A percentile compares a stretch with the other conserved stretches of the same genome.
Evolutionary conservation across 2,888 invertebrate genomes (phyloP).

Genomic region (Orthosia gothica): DNA sequence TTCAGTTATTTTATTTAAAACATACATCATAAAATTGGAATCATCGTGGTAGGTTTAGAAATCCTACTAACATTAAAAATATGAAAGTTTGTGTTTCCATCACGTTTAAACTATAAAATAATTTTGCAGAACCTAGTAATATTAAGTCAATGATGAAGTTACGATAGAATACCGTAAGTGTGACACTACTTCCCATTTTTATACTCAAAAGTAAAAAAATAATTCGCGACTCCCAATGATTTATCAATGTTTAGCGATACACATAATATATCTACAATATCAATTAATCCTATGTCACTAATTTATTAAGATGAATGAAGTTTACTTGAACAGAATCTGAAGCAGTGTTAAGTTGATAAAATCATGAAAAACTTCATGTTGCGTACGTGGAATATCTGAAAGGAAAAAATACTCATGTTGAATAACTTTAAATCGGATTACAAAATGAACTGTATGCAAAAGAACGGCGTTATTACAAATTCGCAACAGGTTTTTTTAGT

Average conservation of each 20-base stretch:
- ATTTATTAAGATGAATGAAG: slow-evolving; percentile 42
- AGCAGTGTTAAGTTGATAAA: slow-evolving; percentile 19
- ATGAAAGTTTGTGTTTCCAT: too few species aligned
- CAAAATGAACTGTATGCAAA: too few species aligned
- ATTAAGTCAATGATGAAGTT: slow-evolving; percentile 29
- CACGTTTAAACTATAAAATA: too few species aligned
- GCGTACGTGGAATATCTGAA: slow-evolving; percentile 22
- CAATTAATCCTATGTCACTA: slow-evolving; percentile 55
- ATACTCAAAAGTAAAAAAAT: slow-evolving; percentile 58
- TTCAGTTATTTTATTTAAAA: slow-evolving; percentile 37
- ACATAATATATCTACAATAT: slow-evolving; percentile 56
- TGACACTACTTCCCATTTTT: slow-evolving; percentile 42
- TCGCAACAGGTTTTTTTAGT: too few species aligned
- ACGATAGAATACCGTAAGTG: slow-evolving; percentile 15
- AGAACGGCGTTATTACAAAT: too few species aligned
- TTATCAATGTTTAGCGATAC: slow-evolving; percentile 46
- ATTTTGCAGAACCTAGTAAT: too few species aligned
- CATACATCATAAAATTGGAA: slow-evolving; percentile 45
- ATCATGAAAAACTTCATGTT: slow-evolving; percentile 27
- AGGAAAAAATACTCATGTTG: slow-evolving; percentile 15
- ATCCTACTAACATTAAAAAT: neutral
- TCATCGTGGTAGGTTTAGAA: slow-evolving; percentile 18
- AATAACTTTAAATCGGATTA: neutral
- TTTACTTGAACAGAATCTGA: slow-evolving; percentile 31
- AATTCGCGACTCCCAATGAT: slow-evolving; percentile 38